Evolutionary conservation across 2,797 vertebrate genomes (phyloP).

Genomic region (Morus bassanus): DNA sequence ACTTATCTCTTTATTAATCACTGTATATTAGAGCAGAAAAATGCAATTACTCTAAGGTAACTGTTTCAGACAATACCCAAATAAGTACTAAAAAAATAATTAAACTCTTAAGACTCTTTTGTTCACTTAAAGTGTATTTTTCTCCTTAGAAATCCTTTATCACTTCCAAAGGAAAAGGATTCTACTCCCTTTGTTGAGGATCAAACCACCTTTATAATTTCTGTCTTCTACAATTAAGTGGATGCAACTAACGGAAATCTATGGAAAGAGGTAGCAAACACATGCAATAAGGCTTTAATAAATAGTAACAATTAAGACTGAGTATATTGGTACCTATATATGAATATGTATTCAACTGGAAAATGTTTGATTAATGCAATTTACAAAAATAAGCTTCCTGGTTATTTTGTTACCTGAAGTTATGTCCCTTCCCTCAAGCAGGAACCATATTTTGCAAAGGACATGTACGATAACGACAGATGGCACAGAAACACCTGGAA

Average conservation of each 20-base stretch:
- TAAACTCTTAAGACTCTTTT: background rate
- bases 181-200: background rate
- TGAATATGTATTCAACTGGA: background rate
- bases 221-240: background rate
- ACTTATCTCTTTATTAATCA: background rate
- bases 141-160: background rate
- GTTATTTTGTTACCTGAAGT: background rate
- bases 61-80: background rate
- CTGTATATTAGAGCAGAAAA: background rate
- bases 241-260: background rate
- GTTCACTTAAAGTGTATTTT: background rate
- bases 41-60: background rate
- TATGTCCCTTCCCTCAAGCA: background rate
- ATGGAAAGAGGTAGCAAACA: background rate
- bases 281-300: background rate
- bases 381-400: background rate
- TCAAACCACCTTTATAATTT: background rate
- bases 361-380: background rate
- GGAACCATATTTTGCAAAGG: background rate
- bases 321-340: background rate
- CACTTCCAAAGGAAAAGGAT: background rate
- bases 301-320: background rate
- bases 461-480: background rate
- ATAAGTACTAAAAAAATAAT: background rate
- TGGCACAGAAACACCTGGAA: slow-evolving; percentile 36